Evolutionary conservation across 2,113 vertebrate species (phyloP).

Genomic region (Seriola rivoliana): DNA sequence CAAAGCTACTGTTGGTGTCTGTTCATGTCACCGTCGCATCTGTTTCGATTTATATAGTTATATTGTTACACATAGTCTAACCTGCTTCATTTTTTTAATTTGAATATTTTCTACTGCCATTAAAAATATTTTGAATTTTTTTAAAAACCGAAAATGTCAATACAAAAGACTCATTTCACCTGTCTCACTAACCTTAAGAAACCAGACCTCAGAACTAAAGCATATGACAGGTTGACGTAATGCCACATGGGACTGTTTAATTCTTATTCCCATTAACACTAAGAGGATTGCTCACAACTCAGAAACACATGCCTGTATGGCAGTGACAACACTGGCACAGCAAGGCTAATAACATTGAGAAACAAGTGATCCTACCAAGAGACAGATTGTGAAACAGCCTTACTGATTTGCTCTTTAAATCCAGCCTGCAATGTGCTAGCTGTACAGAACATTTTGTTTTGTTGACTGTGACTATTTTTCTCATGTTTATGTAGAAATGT

Average conservation of each 20-base stretch:
- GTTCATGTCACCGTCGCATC: too few species aligned
- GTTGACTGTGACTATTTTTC: slow-evolving; percentile 13
- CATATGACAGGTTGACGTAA: slow-evolving; percentile 64
- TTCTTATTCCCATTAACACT: slow-evolving; percentile 68
- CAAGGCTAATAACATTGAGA: slow-evolving; percentile 24
- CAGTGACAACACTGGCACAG: slow-evolving; percentile 30
- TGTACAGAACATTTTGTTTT: slow-evolving; percentile 1
- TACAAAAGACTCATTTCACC: neutral
- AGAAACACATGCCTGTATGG: slow-evolving; percentile 56
- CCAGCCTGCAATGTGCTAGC: neutral
- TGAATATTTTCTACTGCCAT: too few species aligned
- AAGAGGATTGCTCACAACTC: slow-evolving; percentile 80
- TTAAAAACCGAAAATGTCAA: too few species aligned
- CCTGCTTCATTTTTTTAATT: too few species aligned
- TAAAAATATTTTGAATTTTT: too few species aligned
- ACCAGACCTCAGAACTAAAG: slow-evolving; percentile 40
- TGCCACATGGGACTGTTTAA: slow-evolving; percentile 60
- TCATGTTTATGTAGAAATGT: neutral
- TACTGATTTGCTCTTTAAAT: neutral
- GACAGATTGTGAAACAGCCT: neutral
- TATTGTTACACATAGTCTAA: too few species aligned
- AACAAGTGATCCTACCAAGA: slow-evolving; percentile 26
- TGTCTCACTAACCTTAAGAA: neutral
- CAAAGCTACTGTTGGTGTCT: too few species aligned
- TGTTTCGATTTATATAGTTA: too few species aligned